Conservation (phyloP, 2,888 invertebrate genomes). For the Caenorhabditis uteleia region DNA sequence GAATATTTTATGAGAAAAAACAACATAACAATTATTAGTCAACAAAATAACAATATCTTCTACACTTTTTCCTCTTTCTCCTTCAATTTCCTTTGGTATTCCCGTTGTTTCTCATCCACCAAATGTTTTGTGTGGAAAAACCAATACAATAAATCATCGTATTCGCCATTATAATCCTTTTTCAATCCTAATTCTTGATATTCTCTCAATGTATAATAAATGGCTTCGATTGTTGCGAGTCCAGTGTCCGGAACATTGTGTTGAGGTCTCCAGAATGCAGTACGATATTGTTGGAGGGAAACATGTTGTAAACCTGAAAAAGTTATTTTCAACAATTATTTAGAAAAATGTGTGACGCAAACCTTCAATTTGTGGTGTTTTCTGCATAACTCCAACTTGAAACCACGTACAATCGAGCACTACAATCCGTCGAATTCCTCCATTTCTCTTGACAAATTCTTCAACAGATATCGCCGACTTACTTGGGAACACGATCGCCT, state of each 20-base stretch:
- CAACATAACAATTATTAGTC: background rate
- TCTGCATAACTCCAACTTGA: slow-evolving; percentile 61
- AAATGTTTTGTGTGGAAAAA: slow-evolving; percentile 58
- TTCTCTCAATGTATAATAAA: slow-evolving; percentile 69
- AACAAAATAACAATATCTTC: slow-evolving; percentile 2
- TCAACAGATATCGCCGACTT: slow-evolving; percentile 51
- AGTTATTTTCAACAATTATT: background rate
- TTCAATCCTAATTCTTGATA: slow-evolving; percentile 38
- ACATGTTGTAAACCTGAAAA: slow-evolving; percentile 68
- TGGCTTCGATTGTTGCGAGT: slow-evolving; percentile 73
- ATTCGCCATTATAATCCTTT: slow-evolving; percentile 33
- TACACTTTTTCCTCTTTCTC: too few species aligned
- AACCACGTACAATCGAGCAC: slow-evolving; percentile 68
- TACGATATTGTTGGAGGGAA: slow-evolving; percentile 69
- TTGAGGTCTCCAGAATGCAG: slow-evolving; percentile 73
- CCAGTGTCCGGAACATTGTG: slow-evolving; percentile 50
- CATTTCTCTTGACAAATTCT: slow-evolving; percentile 51
- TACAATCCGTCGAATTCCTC: slow-evolving; percentile 54
- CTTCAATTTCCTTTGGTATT: slow-evolving; percentile 12
- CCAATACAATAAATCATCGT: slow-evolving; percentile 66
- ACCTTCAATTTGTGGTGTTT: slow-evolving; percentile 55
- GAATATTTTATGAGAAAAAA: background rate
- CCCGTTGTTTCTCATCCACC: slow-evolving; percentile 30
- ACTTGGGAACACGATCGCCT: slow-evolving; percentile 60
- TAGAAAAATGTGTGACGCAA: background rate